These are phyloP conservation scores for Hybos culiciformis DNA, from an alignment of 2,888 invertebrate genomes.

Conservation along the genomic window DNA sequence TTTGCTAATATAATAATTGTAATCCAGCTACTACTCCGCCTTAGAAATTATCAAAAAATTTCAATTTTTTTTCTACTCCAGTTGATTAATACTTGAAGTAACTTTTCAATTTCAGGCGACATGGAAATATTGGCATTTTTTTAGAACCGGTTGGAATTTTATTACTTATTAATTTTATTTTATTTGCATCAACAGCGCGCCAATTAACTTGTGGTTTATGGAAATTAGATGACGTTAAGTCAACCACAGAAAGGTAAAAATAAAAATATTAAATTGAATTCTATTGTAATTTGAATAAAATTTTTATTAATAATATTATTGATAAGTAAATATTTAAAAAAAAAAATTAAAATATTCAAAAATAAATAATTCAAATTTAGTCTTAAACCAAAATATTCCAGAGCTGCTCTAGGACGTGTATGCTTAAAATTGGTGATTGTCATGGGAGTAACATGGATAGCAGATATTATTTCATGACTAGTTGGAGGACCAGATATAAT, in stretches of 20 bases:
- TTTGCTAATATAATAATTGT: too few relatives aligned
- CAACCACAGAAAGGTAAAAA: constrained; percentile 64
- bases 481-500: constrained; percentile 65
- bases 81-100: too few relatives aligned
- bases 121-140: constrained; percentile 69
- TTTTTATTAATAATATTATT: too few relatives aligned
- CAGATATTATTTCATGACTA: constrained; percentile 72
- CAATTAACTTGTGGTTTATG: constrained; percentile 77
- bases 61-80: too few relatives aligned
- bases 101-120: constrained; percentile 47
- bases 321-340: too few relatives aligned
- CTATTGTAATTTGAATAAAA: too few relatives aligned
- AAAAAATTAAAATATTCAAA: too few relatives aligned
- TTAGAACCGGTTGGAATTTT: constrained; percentile 71
- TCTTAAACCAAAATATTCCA: constrained; percentile 30
- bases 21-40: too few relatives aligned
- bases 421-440: constrained; percentile 76
- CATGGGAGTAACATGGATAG: constrained; percentile 67
- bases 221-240: constrained; percentile 79
- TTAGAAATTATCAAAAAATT: too few relatives aligned
- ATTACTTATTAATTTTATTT: constrained; percentile 59
- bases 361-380: constrained; percentile 13
- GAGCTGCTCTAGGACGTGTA: constrained; percentile 67
- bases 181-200: constrained; percentile 68
- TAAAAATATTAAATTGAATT: too few relatives aligned